A percentile compares a stretch with the other conserved stretches of the same genome.
Conservation (phyloP, 2,888 invertebrate genomes). For the Phorcus lineatus region DNA sequence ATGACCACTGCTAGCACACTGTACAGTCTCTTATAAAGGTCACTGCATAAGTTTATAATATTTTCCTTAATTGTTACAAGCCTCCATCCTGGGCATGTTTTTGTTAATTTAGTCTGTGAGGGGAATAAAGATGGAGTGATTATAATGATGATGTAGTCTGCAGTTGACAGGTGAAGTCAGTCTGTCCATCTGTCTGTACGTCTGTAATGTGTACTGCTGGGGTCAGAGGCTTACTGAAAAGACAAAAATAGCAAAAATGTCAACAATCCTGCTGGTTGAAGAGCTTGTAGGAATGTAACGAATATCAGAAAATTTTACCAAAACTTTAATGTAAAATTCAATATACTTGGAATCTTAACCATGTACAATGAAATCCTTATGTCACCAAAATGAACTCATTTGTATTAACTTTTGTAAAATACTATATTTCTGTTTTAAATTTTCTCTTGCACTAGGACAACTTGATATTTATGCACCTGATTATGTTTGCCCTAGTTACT, state of each 20-base stretch:
- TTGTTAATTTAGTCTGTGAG: neutral
- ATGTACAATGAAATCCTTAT: neutral
- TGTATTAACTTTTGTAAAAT: too few relatives aligned
- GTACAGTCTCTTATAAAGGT: neutral
- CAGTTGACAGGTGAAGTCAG: slow-evolving; percentile 2
- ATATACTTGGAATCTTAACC: neutral
- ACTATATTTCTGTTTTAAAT: neutral
- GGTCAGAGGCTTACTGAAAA: too few relatives aligned
- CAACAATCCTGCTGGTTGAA: too few relatives aligned
- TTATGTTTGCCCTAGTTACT: neutral
- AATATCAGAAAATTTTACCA: too few relatives aligned
- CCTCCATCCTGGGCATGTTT: neutral
- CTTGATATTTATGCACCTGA: neutral
- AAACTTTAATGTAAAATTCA: neutral
- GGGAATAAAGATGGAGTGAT: neutral
- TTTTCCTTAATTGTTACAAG: neutral
- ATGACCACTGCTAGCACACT: neutral
- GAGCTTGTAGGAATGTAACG: too few relatives aligned
- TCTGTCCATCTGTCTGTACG: neutral
- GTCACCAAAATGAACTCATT: neutral
- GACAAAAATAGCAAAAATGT: too few relatives aligned
- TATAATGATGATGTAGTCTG: neutral
- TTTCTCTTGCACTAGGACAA: neutral
- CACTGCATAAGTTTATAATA: neutral
- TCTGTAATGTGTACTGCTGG: too few relatives aligned